A percentile compares a stretch with the other conserved stretches of the same genome.
Conservation (phyloP, 2,797 vertebrate species). For the Anguilla pacifica region DNA sequence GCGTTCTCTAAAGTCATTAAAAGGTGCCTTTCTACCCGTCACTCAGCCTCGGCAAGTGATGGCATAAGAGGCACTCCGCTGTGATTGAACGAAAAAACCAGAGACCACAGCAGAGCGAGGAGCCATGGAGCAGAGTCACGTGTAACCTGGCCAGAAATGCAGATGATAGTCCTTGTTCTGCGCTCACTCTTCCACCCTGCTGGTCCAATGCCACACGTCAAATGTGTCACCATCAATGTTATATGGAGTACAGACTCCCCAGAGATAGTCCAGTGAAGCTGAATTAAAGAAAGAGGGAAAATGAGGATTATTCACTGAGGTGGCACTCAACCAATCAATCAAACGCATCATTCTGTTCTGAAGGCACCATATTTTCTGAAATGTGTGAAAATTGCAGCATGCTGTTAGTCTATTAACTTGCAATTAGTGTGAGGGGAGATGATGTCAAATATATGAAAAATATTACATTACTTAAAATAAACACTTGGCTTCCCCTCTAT, state of each 20-base stretch:
- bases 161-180: not conserved
- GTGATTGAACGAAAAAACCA: not conserved
- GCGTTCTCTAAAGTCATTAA: not conserved
- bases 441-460: not conserved
- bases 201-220: not conserved
- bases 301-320: not conserved
- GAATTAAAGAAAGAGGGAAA: not conserved
- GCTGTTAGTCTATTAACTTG: constrained; percentile 1
- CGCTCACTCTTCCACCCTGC: not conserved
- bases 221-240: not conserved
- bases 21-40: not conserved
- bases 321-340: not conserved
- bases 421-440: not conserved
- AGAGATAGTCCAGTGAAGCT: not conserved
- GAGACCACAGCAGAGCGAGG: not conserved
- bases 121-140: not conserved
- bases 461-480: not conserved
- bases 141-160: not conserved
- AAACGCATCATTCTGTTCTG: not conserved
- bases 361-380: not conserved
- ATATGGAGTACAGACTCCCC: not conserved
- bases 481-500: not conserved
- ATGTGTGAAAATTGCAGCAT: not conserved
- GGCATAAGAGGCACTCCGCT: not conserved
- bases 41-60: not conserved